Conservation (phyloP, 2,888 invertebrate species). For the Drosophila buzzatii region DNA sequence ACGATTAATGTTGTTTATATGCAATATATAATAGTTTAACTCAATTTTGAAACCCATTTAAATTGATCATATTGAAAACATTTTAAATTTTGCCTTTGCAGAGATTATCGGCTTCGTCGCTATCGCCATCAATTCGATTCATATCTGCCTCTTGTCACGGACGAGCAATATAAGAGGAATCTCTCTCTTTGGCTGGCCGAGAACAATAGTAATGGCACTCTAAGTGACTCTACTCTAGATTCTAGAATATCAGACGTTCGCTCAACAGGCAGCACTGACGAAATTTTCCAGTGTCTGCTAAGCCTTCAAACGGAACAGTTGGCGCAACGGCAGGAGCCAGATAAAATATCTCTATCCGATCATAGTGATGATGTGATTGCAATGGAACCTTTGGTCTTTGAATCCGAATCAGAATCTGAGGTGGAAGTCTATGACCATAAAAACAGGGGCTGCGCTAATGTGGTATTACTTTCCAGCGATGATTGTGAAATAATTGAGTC, state of each 20-base stretch:
- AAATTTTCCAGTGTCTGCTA: slow-evolving; percentile 68
- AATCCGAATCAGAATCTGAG: slow-evolving; percentile 81
- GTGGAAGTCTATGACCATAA: background rate
- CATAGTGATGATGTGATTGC: slow-evolving; percentile 75
- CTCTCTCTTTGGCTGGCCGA: slow-evolving; percentile 73
- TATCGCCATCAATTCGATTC: slow-evolving; percentile 83
- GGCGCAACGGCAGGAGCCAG: slow-evolving; percentile 38
- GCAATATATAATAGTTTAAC: no score
- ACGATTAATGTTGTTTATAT: slow-evolving; percentile 22
- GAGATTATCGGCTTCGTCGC: slow-evolving; percentile 83
- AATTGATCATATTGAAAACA: background rate
- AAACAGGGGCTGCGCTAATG: background rate
- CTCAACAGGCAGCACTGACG: slow-evolving; percentile 73
- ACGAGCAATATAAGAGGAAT: slow-evolving; percentile 74
- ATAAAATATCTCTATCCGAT: slow-evolving; percentile 58
- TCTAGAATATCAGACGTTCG: slow-evolving; percentile 35
- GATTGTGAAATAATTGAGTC: slow-evolving; percentile 65
- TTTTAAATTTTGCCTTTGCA: slow-evolving; percentile 28
- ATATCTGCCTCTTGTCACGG: slow-evolving; percentile 78
- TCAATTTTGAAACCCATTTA: background rate
- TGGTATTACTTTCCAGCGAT: slow-evolving; percentile 68
- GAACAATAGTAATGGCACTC: slow-evolving; percentile 57
- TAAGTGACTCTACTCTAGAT: slow-evolving; percentile 46
- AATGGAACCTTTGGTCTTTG: slow-evolving; percentile 83
- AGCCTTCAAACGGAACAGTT: slow-evolving; percentile 42